phyloP scores from a whole-genome alignment of 2,113 vertebrate species.

The Gnathonemus echidnorhynchus region DNA sequence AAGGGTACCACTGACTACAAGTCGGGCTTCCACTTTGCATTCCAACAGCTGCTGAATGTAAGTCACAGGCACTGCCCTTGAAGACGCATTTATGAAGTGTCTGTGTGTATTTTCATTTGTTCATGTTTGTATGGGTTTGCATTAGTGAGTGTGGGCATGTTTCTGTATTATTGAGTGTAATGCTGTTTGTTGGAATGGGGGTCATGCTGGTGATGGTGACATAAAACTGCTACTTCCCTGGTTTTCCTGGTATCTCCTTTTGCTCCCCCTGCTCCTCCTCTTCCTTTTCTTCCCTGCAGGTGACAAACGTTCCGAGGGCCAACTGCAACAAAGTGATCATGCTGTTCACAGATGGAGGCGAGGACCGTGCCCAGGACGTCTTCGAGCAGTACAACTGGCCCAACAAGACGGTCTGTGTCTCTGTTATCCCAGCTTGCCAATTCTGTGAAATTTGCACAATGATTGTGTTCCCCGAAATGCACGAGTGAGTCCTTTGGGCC shows the following conservation, averaged over 20 bases:
- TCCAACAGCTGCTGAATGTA: slow-evolving; percentile 96
- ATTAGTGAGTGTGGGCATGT: background rate
- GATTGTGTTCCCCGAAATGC: background rate
- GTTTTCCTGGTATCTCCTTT: background rate
- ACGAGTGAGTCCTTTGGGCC: background rate
- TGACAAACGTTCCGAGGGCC: slow-evolving; percentile 87
- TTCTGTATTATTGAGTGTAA: background rate
- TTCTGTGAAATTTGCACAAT: background rate
- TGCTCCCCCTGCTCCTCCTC: background rate
- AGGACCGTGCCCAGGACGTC: slow-evolving; percentile 92
- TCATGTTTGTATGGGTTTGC: background rate
- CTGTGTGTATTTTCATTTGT: background rate
- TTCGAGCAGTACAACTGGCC: slow-evolving; percentile 99
- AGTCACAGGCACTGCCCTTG: slow-evolving; percentile 42
- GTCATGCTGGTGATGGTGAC: background rate
- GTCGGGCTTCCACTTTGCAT: slow-evolving; percentile 95
- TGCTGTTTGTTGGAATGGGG: background rate
- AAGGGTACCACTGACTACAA: slow-evolving; percentile 98
- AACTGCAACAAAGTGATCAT: slow-evolving; percentile 99
- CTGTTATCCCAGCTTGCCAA: background rate
- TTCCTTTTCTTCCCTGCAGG: slow-evolving; percentile 31
- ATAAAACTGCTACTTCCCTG: background rate
- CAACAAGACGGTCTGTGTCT: slow-evolving; percentile 80
- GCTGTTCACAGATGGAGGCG: slow-evolving; percentile 94
- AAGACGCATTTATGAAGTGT: background rate